Percentiles rank a stretch among this genome's conserved stretches.
Evolutionary conservation across 2,113 vertebrate species (phyloP).

Genomic region (Solea senegalensis): DNA sequence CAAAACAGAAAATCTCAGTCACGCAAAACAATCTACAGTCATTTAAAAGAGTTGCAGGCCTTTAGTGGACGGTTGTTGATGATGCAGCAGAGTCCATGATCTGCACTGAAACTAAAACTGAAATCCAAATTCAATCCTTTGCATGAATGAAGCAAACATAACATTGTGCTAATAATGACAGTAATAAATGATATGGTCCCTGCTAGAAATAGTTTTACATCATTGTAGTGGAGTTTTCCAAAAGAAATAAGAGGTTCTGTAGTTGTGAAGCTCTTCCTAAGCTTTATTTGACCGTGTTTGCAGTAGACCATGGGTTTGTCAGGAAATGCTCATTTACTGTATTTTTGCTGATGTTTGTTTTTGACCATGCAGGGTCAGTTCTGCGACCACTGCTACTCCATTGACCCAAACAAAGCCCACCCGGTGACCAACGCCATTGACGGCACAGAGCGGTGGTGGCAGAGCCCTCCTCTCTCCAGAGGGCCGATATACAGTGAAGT

Average conservation of each 20-base stretch:
- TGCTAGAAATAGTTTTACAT: constrained; percentile 47
- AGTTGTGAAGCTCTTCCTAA: background rate
- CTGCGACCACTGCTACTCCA: constrained; percentile 90
- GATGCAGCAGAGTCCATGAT: too few relatives aligned
- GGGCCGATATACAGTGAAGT: constrained; percentile 88
- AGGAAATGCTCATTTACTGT: background rate
- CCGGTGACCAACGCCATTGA: constrained; percentile 87
- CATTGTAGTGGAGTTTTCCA: constrained; percentile 32
- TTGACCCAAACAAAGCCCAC: constrained; percentile 87
- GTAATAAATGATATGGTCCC: too few relatives aligned
- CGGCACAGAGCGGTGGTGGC: constrained; percentile 95
- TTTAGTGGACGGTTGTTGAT: too few relatives aligned
- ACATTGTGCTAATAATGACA: too few relatives aligned
- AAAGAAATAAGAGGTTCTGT: background rate
- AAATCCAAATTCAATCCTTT: too few relatives aligned
- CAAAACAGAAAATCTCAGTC: too few relatives aligned
- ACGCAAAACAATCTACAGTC: too few relatives aligned
- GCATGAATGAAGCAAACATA: too few relatives aligned
- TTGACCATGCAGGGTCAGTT: constrained; percentile 87
- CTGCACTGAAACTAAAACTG: too few relatives aligned
- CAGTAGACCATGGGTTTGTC: background rate
- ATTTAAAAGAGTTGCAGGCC: too few relatives aligned
- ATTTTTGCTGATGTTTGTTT: background rate
- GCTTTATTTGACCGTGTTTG: background rate
- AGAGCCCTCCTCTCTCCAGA: constrained; percentile 94